Conservation (phyloP, 1,140 invertebrate species). For the Drosophila elegans region DNA sequence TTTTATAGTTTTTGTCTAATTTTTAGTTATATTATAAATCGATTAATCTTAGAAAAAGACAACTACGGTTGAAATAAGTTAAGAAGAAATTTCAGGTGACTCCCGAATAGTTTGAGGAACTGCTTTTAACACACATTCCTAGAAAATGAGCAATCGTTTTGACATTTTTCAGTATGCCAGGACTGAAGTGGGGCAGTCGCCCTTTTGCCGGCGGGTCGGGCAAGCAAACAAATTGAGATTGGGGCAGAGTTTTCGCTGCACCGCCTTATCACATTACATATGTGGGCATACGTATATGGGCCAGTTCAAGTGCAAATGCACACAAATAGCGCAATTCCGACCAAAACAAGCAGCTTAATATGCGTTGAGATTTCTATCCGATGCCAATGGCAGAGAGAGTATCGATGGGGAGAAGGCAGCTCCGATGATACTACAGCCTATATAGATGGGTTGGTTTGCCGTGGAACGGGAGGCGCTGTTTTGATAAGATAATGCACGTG, state of each 20-base stretch:
- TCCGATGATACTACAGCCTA: conserved; percentile 24
- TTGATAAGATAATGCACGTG: conserved; percentile 72
- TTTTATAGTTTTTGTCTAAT: too few species aligned
- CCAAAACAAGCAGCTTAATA: conserved; percentile 30
- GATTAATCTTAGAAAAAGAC: too few species aligned
- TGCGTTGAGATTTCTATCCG: conserved; percentile 18
- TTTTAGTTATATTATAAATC: too few species aligned
- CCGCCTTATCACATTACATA: conserved; percentile 52
- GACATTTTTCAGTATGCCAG: conserved; percentile 8
- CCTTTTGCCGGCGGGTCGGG: conserved; percentile 48
- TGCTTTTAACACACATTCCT: not conserved
- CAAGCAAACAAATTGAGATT: conserved; percentile 67
- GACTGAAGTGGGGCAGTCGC: conserved; percentile 40
- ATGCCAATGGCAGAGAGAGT: conserved; percentile 8
- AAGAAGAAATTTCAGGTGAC: too few species aligned
- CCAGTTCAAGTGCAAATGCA: conserved; percentile 75
- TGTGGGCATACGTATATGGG: conserved; percentile 31
- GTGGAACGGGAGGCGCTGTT: conserved; percentile 32
- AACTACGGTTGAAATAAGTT: too few species aligned
- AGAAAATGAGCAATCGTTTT: not conserved
- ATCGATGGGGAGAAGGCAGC: conserved; percentile 24
- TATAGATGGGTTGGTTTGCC: conserved; percentile 51
- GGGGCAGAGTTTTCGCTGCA: conserved; percentile 36
- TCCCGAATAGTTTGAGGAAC: too few species aligned
- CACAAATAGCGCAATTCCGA: conserved; percentile 54